phyloP scores from a whole-genome alignment of 2,797 vertebrate genomes.

The Sebastes itinus region DNA sequence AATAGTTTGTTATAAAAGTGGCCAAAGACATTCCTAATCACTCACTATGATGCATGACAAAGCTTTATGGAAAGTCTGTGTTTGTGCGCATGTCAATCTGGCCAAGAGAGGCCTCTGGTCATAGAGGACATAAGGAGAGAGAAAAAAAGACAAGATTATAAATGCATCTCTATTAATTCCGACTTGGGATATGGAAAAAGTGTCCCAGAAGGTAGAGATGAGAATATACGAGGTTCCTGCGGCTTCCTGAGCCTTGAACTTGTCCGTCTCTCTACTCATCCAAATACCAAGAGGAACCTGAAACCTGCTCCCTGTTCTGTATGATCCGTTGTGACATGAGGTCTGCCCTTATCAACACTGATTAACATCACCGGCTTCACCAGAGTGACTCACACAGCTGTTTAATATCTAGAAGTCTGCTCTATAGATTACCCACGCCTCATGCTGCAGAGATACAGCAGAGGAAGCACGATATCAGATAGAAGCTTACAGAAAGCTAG shows the following conservation, averaged over 20 bases:
- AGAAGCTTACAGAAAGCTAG: background rate
- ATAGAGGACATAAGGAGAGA: background rate
- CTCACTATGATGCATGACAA: slow-evolving; percentile 4
- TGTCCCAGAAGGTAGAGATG: slow-evolving; percentile 13
- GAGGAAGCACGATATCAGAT: slow-evolving; percentile 17
- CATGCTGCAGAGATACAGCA: background rate
- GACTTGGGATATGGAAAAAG: slow-evolving; percentile 27
- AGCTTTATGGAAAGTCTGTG: slow-evolving; percentile 9
- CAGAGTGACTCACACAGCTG: slow-evolving; percentile 53
- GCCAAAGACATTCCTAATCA: slow-evolving; percentile 15
- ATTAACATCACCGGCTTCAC: slow-evolving; percentile 66
- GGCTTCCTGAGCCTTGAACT: slow-evolving; percentile 45
- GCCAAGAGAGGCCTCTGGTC: slow-evolving; percentile 10
- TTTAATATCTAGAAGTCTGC: slow-evolving; percentile 42
- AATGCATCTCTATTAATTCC: slow-evolving; percentile 33
- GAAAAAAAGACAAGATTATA: background rate
- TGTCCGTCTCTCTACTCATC: slow-evolving; percentile 26
- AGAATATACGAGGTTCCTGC: slow-evolving; percentile 1
- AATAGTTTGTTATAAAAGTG: background rate
- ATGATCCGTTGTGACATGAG: slow-evolving; percentile 68
- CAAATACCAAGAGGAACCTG: slow-evolving; percentile 56
- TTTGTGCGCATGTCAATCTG: background rate
- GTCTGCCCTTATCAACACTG: slow-evolving; percentile 73
- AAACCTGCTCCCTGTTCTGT: slow-evolving; percentile 59
- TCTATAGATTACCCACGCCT: slow-evolving; percentile 6